A percentile compares a stretch with the other conserved stretches of the same genome.
Evolutionary conservation across 2,797 vertebrate genomes (phyloP).

Genomic region (Echeneis naucrates): DNA sequence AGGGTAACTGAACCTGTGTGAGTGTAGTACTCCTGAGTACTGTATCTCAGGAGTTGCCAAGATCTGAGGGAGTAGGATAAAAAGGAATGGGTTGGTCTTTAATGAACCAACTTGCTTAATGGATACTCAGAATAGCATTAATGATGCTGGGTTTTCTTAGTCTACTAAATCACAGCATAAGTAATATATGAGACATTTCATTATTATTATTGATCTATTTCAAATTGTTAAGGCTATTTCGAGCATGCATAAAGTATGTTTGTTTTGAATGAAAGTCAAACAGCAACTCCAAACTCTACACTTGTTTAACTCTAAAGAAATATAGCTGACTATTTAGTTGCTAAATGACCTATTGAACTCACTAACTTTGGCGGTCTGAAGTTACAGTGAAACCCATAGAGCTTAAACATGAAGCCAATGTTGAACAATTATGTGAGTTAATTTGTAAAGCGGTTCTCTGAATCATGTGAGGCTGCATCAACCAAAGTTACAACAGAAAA

Average conservation of each 20-base stretch:
- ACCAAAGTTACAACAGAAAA: background rate
- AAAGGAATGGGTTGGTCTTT: background rate
- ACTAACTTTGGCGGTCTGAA: too few relatives aligned
- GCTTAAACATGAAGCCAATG: too few relatives aligned
- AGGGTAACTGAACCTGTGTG: background rate
- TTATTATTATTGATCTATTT: background rate
- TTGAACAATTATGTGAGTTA: too few relatives aligned
- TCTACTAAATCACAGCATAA: constrained; percentile 1
- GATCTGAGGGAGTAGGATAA: background rate
- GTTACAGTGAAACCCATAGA: too few relatives aligned
- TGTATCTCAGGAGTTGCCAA: background rate
- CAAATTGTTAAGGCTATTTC: background rate
- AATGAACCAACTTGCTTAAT: constrained; percentile 5
- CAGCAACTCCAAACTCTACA: too few relatives aligned
- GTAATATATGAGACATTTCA: background rate
- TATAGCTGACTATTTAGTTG: background rate
- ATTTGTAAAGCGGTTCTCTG: background rate
- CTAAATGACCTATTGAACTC: too few relatives aligned
- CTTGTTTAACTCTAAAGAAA: background rate
- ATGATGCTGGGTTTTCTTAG: constrained; percentile 10
- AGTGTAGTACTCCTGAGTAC: too few relatives aligned
- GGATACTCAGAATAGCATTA: constrained; percentile 3
- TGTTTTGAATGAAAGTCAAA: background rate
- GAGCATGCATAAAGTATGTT: background rate
- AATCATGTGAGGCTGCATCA: background rate